Evolutionary conservation across 2,888 invertebrate species (phyloP).

Genomic region (Amphimallon solstitiale): DNA sequence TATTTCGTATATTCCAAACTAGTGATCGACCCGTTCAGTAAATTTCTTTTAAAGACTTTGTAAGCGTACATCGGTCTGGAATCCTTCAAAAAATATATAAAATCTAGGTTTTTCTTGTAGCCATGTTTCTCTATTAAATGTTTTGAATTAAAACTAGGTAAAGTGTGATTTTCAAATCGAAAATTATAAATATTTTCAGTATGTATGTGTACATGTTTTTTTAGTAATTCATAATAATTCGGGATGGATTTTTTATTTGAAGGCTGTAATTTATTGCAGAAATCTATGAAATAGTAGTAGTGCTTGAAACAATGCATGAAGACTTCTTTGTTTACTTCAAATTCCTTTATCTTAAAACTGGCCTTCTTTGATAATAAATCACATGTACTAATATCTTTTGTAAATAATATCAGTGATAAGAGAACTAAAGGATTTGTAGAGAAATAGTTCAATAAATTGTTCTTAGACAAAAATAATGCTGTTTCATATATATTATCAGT

Average conservation of each 20-base stretch:
- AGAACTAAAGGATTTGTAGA: constrained; percentile 69
- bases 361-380: constrained; percentile 45
- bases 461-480: constrained; percentile 66
- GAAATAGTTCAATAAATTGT: constrained; percentile 67
- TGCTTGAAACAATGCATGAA: constrained; percentile 52
- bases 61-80: constrained; percentile 75
- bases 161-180: constrained; percentile 65
- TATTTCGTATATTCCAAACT: constrained; percentile 17
- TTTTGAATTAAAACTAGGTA: constrained; percentile 73
- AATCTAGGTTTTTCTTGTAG: constrained; percentile 74
- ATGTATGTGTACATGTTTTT: constrained; percentile 72
- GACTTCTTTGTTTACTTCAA: constrained; percentile 46
- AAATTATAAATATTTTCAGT: constrained; percentile 70
- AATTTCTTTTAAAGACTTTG: constrained; percentile 17
- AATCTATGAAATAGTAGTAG: constrained; percentile 68
- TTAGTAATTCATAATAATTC: constrained; percentile 73
- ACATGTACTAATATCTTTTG: constrained; percentile 46
- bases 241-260: constrained; percentile 64
- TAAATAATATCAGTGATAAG: constrained; percentile 68
- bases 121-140: constrained; percentile 73
- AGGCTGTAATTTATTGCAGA: constrained; percentile 68
- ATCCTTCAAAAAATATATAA: constrained; percentile 78
- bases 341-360: constrained; percentile 44
- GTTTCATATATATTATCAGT: constrained; percentile 66
- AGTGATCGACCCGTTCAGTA: constrained; percentile 65